These are phyloP conservation scores for Danio kyathit DNA, from an alignment of 2,797 vertebrate species.

Conservation along the genomic window DNA sequence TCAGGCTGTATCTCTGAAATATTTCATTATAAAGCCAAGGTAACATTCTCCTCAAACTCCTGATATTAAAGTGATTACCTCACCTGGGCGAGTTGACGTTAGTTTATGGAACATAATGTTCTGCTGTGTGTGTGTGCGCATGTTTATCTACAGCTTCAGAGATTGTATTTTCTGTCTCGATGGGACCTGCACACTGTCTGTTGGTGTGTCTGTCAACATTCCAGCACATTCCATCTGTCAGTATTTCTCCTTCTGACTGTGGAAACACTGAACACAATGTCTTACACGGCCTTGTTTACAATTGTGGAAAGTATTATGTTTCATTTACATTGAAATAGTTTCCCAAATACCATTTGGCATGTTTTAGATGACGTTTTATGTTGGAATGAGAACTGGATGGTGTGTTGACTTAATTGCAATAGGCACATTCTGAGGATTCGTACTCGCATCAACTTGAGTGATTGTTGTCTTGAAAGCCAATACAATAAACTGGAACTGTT, in stretches of 20 bases:
- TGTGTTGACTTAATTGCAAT: not conserved
- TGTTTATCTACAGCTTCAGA: not conserved
- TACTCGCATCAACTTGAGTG: constrained; percentile 19
- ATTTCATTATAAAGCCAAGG: not conserved
- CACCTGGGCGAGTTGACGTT: not conserved
- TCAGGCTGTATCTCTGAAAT: not conserved
- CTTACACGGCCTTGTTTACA: constrained; percentile 69
- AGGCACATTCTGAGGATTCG: not conserved
- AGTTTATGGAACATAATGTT: not conserved
- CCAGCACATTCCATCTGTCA: constrained; percentile 49
- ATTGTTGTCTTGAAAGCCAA: constrained; percentile 36
- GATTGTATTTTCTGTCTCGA: not conserved
- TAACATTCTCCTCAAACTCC: not conserved
- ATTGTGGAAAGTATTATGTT: constrained; percentile 62
- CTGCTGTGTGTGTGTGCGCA: not conserved
- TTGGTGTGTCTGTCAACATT: constrained; percentile 46
- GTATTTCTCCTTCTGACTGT: constrained; percentile 8
- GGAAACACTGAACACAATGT: constrained; percentile 6
- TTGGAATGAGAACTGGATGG: constrained; percentile 27
- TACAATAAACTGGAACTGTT: constrained; percentile 80
- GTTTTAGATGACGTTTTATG: not conserved
- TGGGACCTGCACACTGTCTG: not conserved
- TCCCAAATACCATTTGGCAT: not conserved
- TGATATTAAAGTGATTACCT: constrained; percentile 14
- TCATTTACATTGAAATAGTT: constrained; percentile 37